Conservation (phyloP, 1,140 invertebrate genomes). For the Acromyrmex charruanus region DNA sequence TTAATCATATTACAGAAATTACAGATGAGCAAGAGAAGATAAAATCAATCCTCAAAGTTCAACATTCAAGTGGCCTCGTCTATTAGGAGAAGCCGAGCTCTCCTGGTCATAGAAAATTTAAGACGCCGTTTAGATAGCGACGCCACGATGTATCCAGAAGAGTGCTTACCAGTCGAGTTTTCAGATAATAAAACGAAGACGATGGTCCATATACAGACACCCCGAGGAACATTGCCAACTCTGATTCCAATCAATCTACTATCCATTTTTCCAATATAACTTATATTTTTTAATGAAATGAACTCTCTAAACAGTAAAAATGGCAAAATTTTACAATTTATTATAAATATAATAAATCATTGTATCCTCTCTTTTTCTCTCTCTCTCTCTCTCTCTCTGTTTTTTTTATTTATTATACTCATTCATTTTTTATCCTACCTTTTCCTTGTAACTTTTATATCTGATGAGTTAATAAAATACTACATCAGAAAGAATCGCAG, state of each 20-base stretch:
- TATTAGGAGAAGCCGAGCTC: background rate
- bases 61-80: background rate
- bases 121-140: slow-evolving; percentile 36
- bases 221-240: background rate
- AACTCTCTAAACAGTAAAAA: background rate
- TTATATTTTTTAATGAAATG: background rate
- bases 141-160: background rate
- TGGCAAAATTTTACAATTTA: background rate
- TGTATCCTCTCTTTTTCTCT: background rate
- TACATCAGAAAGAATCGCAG: background rate
- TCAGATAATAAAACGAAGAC: slow-evolving; percentile 22
- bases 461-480: background rate
- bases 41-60: slow-evolving; percentile 26
- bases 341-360: background rate
- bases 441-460: background rate
- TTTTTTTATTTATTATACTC: background rate
- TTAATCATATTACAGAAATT: slow-evolving; percentile 15
- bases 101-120: slow-evolving; percentile 40
- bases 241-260: slow-evolving; percentile 18
- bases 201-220: slow-evolving; percentile 1
- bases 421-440: background rate
- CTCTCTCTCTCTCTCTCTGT: no score
- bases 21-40: slow-evolving; percentile 7
- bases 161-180: background rate
- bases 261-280: background rate